Evolutionary conservation across 2,797 vertebrate species (phyloP).

Genomic region (Chromis chromis): DNA sequence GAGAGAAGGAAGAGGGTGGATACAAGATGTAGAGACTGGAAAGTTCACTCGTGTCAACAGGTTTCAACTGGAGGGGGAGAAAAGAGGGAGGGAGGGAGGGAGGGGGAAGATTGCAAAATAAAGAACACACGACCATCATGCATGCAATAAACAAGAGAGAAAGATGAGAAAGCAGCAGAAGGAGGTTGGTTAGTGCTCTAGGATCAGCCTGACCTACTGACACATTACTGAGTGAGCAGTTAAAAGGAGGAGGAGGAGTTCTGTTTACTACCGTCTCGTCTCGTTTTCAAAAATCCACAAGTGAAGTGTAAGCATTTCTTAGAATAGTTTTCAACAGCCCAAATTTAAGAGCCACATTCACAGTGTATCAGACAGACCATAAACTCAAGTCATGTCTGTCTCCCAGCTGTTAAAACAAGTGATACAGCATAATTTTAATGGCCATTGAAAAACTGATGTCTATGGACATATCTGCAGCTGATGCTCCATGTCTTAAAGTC

Average conservation of each 20-base stretch:
- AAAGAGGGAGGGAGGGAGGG: not conserved
- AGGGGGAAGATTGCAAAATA: conserved; percentile 10
- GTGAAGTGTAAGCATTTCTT: too few species aligned
- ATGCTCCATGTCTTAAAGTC: not conserved
- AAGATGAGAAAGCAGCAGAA: not conserved
- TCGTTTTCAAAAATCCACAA: not conserved
- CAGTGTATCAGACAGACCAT: too few species aligned
- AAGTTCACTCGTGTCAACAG: conserved; percentile 50
- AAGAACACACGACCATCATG: not conserved
- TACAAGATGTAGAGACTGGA: conserved; percentile 13
- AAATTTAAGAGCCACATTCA: too few species aligned
- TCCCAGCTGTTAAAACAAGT: not conserved
- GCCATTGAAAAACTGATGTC: not conserved
- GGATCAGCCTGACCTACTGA: conserved; percentile 52
- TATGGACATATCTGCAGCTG: not conserved
- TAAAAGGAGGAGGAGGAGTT: not conserved
- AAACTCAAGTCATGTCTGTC: too few species aligned
- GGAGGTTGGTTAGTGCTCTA: not conserved
- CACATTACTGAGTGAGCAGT: conserved; percentile 23
- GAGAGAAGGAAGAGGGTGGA: conserved; percentile 14
- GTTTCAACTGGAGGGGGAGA: conserved; percentile 16
- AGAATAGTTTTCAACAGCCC: too few species aligned
- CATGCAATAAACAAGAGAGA: not conserved
- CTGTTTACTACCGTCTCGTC: not conserved
- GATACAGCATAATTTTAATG: too few species aligned